Percentiles rank a stretch among this genome's conserved stretches.
Evolutionary conservation across 92 coral and sea anemone genomes (phyloP).

Genomic region (Pocillopora grandis): DNA sequence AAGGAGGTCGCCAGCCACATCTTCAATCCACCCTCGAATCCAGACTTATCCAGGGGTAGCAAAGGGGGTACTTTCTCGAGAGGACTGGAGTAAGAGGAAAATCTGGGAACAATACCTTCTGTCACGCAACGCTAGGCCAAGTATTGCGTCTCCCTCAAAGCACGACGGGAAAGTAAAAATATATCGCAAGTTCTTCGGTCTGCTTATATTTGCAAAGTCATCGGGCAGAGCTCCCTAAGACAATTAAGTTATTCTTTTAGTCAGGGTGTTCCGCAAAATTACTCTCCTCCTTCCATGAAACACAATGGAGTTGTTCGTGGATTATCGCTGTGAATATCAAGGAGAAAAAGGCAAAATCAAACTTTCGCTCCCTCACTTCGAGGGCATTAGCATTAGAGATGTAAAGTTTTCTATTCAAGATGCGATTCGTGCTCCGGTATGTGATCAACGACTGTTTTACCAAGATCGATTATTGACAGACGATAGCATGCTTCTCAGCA

Average conservation of each 20-base stretch:
- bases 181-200: not conserved
- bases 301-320: constrained; percentile 14
- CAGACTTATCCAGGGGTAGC: too few relatives aligned
- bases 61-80: too few relatives aligned
- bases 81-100: too few relatives aligned
- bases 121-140: not conserved
- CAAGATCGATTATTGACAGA: constrained; percentile 54
- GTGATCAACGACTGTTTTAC: constrained; percentile 67
- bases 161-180: not conserved
- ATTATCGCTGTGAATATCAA: not conserved
- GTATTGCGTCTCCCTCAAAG: not conserved
- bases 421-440: constrained; percentile 62
- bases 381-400: constrained; percentile 28
- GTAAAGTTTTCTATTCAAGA: constrained; percentile 55
- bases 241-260: too few relatives aligned
- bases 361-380: constrained; percentile 20
- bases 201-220: not conserved
- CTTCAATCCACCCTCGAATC: too few relatives aligned
- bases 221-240: too few relatives aligned
- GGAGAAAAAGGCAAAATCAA: constrained; percentile 18
- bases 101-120: not conserved
- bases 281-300: too few relatives aligned
- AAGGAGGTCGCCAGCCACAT: too few relatives aligned
- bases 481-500: constrained; percentile 34
- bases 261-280: too few relatives aligned